Percentiles rank a stretch among this genome's conserved stretches.
phyloP scores from a whole-genome alignment of 2,888 invertebrate species.

The Metalampra italica region DNA sequence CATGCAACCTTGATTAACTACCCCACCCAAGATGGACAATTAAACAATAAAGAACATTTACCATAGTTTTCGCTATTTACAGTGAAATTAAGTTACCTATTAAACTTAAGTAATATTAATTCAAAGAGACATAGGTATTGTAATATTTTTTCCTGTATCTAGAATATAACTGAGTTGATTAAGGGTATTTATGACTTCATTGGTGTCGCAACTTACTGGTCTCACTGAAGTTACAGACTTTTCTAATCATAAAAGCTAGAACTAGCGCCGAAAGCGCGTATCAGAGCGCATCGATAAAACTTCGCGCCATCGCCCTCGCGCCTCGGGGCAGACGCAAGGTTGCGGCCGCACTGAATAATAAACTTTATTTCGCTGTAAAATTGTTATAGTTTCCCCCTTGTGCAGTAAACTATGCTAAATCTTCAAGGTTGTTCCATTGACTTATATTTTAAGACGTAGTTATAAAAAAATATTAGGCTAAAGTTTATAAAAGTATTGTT shows the following conservation, averaged over 20 bases:
- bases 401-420: background rate
- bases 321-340: slow-evolving; percentile 40
- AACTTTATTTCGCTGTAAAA: slow-evolving; percentile 27
- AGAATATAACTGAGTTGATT: too few species aligned
- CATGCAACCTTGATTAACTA: too few species aligned
- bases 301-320: slow-evolving; percentile 7
- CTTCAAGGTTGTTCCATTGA: background rate
- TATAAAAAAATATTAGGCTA: background rate
- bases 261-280: background rate
- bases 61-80: too few species aligned
- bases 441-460: background rate
- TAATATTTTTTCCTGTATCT: too few species aligned
- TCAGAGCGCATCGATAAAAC: background rate
- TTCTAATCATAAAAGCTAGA: background rate
- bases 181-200: too few species aligned
- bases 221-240: too few species aligned
- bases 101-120: too few species aligned
- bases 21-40: slow-evolving; percentile 8
- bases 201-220: too few species aligned
- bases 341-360: slow-evolving; percentile 41
- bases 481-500: background rate
- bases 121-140: too few species aligned
- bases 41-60: too few species aligned
- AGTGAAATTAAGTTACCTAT: too few species aligned
- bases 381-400: slow-evolving; percentile 9